These are phyloP conservation scores for Folsomia candida DNA, from an alignment of 2,888 invertebrate genomes.

Conservation along the genomic window DNA sequence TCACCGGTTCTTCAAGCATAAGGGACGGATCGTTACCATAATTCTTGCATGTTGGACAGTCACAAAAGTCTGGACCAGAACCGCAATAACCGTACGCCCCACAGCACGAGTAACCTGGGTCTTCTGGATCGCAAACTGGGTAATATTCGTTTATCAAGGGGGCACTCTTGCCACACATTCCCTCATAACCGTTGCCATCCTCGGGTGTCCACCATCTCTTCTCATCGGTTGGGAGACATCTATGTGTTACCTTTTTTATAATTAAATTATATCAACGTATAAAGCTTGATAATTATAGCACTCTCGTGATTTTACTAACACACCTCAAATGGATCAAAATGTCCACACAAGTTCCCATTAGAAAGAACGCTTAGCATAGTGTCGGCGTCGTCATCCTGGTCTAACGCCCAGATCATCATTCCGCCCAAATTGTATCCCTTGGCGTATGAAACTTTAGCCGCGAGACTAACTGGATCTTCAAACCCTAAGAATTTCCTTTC, in stretches of 20 bases:
- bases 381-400: conserved; percentile 11
- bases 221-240: conserved; percentile 15
- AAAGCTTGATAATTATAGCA: no score
- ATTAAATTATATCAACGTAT: neutral
- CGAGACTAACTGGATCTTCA: conserved; percentile 3
- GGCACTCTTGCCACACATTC: conserved; percentile 19
- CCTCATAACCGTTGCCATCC: conserved; percentile 10
- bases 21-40: neutral
- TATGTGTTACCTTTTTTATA: neutral
- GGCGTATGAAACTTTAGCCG: conserved; percentile 9
- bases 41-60: conserved; percentile 2
- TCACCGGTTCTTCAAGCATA: neutral
- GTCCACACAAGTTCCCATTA: no score
- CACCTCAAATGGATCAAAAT: no score
- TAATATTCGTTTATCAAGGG: conserved; percentile 13
- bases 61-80: conserved; percentile 8
- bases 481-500: conserved; percentile 1
- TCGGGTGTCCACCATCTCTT: conserved; percentile 16
- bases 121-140: conserved; percentile 21
- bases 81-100: conserved; percentile 3
- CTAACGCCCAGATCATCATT: conserved; percentile 17
- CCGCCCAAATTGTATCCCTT: conserved; percentile 3
- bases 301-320: no score
- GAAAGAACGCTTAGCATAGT: neutral
- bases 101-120: conserved; percentile 10